Evolutionary conservation across 2,888 invertebrate species (phyloP).

Genomic region (Leptopilina syphax): DNA sequence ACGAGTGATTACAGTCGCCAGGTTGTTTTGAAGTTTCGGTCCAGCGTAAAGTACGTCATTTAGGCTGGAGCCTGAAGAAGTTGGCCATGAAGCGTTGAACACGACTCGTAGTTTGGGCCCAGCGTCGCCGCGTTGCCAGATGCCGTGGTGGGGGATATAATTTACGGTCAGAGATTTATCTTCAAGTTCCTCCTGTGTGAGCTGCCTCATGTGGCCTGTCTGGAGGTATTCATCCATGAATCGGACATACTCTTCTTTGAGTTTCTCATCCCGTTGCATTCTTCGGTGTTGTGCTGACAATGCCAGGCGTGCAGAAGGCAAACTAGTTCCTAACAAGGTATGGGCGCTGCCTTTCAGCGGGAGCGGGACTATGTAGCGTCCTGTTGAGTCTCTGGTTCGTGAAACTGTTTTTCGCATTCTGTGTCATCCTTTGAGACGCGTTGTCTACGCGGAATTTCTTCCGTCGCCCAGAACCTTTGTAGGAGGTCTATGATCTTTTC

Average conservation of each 20-base stretch:
- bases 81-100: constrained; percentile 14
- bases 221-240: constrained; percentile 28
- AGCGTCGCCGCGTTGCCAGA: constrained; percentile 18
- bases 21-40: too few relatives aligned
- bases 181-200: background rate
- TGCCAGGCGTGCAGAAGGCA: background rate
- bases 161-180: constrained; percentile 30
- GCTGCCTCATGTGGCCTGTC: constrained; percentile 4
- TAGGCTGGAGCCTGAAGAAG: too few relatives aligned
- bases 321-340: background rate
- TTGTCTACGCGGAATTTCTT: background rate
- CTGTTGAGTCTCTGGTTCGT: background rate
- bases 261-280: background rate
- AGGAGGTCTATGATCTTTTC: background rate
- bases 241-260: too few relatives aligned
- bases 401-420: background rate
- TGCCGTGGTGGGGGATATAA: too few relatives aligned
- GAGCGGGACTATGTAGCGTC: background rate
- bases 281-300: background rate
- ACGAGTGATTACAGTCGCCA: too few relatives aligned
- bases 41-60: too few relatives aligned
- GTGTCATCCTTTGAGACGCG: background rate
- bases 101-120: background rate
- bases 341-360: background rate
- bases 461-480: constrained; percentile 7